These are phyloP conservation scores for Alosa sapidissima DNA, from an alignment of 2,797 vertebrate genomes.

Conservation along the genomic window DNA sequence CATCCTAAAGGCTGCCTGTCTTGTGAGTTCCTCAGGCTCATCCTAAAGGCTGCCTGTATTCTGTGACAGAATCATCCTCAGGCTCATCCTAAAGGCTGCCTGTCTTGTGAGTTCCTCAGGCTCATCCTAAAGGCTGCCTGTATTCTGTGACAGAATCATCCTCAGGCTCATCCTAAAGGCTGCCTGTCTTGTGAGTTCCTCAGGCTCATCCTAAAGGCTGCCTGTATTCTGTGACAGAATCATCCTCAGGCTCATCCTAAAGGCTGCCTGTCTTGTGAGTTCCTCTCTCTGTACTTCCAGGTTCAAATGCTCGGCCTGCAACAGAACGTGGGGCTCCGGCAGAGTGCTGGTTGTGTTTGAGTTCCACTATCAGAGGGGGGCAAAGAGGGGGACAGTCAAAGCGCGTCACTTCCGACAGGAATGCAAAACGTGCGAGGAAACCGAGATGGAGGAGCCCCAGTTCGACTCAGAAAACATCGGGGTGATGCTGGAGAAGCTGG, in stretches of 20 bases:
- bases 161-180: too few relatives aligned
- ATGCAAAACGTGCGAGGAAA: slow-evolving; percentile 52
- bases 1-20: too few relatives aligned
- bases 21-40: too few relatives aligned
- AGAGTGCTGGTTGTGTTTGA: slow-evolving; percentile 65
- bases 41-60: too few relatives aligned
- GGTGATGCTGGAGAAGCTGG: slow-evolving; percentile 63
- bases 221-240: too few relatives aligned
- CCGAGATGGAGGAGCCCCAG: slow-evolving; percentile 51
- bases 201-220: not conserved
- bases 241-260: too few relatives aligned
- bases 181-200: not conserved
- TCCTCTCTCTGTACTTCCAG: slow-evolving; percentile 42
- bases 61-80: not conserved
- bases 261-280: too few relatives aligned
- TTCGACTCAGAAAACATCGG: slow-evolving; percentile 43
- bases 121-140: too few relatives aligned
- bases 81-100: not conserved
- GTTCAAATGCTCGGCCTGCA: slow-evolving; percentile 62
- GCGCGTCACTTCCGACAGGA: slow-evolving; percentile 57
- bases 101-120: not conserved
- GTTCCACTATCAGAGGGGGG: slow-evolving; percentile 39
- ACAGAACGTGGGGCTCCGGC: slow-evolving; percentile 65
- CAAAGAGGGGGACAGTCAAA: slow-evolving; percentile 55
- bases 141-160: too few relatives aligned